phyloP scores from a whole-genome alignment of 2,888 invertebrate species.

The Acrobeloides nanus region DNA sequence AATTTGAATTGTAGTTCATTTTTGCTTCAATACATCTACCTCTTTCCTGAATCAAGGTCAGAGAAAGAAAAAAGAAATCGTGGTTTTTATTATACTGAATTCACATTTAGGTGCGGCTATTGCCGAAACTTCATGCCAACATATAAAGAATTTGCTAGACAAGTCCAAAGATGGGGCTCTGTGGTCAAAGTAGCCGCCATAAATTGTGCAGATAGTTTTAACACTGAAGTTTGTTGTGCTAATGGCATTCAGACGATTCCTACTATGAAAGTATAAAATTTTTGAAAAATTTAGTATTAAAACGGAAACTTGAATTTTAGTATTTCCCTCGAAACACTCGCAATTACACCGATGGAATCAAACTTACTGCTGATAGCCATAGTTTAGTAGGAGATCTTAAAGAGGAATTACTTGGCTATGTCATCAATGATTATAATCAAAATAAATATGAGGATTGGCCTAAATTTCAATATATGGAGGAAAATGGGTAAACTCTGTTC shows the following conservation, averaged over 20 bases:
- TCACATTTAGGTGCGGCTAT: conserved; percentile 89
- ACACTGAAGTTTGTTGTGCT: conserved; percentile 40
- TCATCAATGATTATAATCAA: conserved; percentile 29
- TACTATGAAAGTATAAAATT: conserved; percentile 51
- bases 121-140: conserved; percentile 79
- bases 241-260: conserved; percentile 49
- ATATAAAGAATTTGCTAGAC: conserved; percentile 71
- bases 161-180: conserved; percentile 31
- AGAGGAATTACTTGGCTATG: conserved; percentile 27
- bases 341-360: conserved; percentile 30
- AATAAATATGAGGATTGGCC: conserved; percentile 50
- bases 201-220: conserved; percentile 50
- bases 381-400: conserved; percentile 32
- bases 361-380: conserved; percentile 31
- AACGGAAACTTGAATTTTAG: too few species aligned
- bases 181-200: conserved; percentile 40
- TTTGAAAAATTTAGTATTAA: too few species aligned
- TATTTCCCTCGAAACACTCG: conserved; percentile 46
- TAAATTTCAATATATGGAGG: conserved; percentile 39
- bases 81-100: too few species aligned
- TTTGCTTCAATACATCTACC: too few species aligned
- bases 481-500: conserved; percentile 27
- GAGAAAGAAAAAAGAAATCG: too few species aligned
- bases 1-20: too few species aligned
- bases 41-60: too few species aligned